These are phyloP conservation scores for Formica exsecta DNA, from an alignment of 1,140 invertebrate genomes.

Conservation along the genomic window DNA sequence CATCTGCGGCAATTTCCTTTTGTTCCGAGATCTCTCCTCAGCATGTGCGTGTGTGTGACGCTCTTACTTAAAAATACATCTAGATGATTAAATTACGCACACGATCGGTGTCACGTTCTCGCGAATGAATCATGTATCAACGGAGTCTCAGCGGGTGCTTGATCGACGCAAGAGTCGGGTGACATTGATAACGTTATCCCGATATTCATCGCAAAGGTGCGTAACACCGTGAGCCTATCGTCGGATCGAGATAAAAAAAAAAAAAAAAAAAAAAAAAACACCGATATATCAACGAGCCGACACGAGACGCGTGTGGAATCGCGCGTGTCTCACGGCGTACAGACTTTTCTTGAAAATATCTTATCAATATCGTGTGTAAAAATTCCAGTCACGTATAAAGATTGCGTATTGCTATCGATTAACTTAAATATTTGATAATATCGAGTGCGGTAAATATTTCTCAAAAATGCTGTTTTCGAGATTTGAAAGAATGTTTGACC, in stretches of 20 bases:
- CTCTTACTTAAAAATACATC: conserved; percentile 14
- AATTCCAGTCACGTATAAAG: background rate
- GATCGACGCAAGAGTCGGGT: conserved; percentile 36
- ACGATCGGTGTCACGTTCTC: conserved; percentile 35
- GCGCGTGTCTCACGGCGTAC: conserved; percentile 20
- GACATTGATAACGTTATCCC: conserved; percentile 62
- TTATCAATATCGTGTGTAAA: conserved; percentile 25
- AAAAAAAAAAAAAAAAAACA: conserved; percentile 62
- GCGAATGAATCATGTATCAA: conserved; percentile 43
- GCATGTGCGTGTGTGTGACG: background rate
- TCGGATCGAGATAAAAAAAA: conserved; percentile 70
- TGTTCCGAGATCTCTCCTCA: background rate
- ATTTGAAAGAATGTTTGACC: too few relatives aligned
- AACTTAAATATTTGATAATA: background rate
- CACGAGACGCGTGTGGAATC: conserved; percentile 49
- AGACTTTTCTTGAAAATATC: conserved; percentile 20
- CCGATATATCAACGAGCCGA: conserved; percentile 51
- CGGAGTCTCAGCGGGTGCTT: background rate
- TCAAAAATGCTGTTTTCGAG: too few relatives aligned
- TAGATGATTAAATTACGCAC: conserved; percentile 33
- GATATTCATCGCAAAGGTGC: conserved; percentile 69
- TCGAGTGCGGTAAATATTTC: background rate
- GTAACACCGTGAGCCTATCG: conserved; percentile 69
- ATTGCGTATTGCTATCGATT: background rate
- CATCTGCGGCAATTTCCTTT: background rate